phyloP scores from a whole-genome alignment of 2,888 invertebrate genomes.

The Scaptomyza polygonia region DNA sequence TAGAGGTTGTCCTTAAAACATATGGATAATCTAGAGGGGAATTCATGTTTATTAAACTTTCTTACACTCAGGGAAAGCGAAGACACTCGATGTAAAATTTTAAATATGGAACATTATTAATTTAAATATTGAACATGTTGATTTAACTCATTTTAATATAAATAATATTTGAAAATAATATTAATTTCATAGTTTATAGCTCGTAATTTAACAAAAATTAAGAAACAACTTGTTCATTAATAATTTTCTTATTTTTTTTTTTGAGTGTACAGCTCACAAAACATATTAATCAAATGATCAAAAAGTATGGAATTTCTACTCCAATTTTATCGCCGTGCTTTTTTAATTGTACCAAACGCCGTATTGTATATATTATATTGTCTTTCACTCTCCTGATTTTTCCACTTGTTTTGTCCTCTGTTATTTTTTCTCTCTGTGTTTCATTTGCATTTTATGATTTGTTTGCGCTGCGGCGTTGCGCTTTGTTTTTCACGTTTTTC shows the following conservation, averaged over 20 bases:
- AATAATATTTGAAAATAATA: too few species aligned
- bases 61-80: too few species aligned
- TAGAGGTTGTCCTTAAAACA: background rate
- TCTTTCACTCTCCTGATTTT: slow-evolving; percentile 27
- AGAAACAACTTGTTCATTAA: too few species aligned
- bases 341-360: slow-evolving; percentile 22
- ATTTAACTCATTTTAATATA: too few species aligned
- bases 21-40: background rate
- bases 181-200: too few species aligned
- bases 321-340: slow-evolving; percentile 23
- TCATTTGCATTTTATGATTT: slow-evolving; percentile 78
- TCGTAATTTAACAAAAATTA: too few species aligned
- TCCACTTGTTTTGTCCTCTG: slow-evolving; percentile 35
- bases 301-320: background rate
- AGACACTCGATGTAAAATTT: too few species aligned
- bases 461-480: slow-evolving; percentile 48
- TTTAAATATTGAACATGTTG: too few species aligned
- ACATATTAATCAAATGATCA: background rate
- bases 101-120: too few species aligned
- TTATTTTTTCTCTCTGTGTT: slow-evolving; percentile 7
- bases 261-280: too few species aligned
- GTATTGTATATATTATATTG: slow-evolving; percentile 1
- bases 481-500: slow-evolving; percentile 56
- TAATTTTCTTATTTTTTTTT: too few species aligned
- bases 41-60: too few species aligned